Evolutionary conservation across 2,113 vertebrate genomes (phyloP).

Genomic region (Epinephelus cyanopodus): DNA sequence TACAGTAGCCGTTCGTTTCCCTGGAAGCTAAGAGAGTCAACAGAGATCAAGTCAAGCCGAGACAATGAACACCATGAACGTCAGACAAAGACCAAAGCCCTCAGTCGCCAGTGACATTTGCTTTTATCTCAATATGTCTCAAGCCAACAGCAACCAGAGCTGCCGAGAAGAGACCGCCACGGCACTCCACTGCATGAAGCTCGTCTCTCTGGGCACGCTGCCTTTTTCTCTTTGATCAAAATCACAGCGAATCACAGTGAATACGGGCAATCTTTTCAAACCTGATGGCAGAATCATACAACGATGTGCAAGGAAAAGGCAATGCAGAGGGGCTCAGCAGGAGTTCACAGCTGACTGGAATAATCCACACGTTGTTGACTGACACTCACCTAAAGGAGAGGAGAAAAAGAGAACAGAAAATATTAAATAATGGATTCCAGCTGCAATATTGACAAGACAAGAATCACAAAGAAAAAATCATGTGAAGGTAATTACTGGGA

Average conservation of each 20-base stretch:
- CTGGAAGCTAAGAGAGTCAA: constrained; percentile 35
- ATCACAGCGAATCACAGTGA: constrained; percentile 60
- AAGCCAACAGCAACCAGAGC: constrained; percentile 36
- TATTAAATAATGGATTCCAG: constrained; percentile 63
- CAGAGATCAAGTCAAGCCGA: constrained; percentile 35
- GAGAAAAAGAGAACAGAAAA: constrained; percentile 41
- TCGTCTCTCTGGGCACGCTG: constrained; percentile 21
- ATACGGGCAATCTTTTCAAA: constrained; percentile 68
- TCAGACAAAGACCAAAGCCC: constrained; percentile 42
- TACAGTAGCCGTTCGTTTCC: constrained; percentile 39
- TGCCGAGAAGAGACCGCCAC: constrained; percentile 23
- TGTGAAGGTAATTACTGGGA: constrained; percentile 62
- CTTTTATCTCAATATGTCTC: constrained; percentile 63
- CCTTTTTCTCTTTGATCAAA: constrained; percentile 56
- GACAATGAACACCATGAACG: constrained; percentile 34
- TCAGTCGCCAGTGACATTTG: constrained; percentile 46
- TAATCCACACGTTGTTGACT: constrained; percentile 67
- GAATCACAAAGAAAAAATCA: constrained; percentile 67
- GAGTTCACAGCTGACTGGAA: constrained; percentile 62
- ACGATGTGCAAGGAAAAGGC: constrained; percentile 39
- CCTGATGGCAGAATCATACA: constrained; percentile 72
- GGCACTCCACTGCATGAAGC: constrained; percentile 13
- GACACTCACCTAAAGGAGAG: constrained; percentile 80
- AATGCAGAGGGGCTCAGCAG: constrained; percentile 49
- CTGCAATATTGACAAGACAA: constrained; percentile 66